Evolutionary conservation across 2,797 vertebrate species (phyloP), one percentile per base, ranked within the genome.

Genomic region (Cirrhinus molitorella): DNA sequence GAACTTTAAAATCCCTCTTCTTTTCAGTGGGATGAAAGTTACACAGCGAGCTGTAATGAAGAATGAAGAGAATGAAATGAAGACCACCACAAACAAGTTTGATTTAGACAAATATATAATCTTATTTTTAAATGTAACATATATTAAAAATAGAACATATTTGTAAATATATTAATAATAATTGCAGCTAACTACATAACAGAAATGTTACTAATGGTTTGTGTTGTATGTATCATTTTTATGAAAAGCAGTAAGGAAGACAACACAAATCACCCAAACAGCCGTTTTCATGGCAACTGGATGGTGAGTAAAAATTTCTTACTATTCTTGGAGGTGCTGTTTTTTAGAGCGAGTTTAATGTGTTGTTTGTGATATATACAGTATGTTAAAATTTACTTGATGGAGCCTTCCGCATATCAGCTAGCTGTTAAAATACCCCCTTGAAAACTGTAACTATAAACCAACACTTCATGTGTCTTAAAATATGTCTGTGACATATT

Each of bases 231-330:
- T 31, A 0, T 59, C 5, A 13, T 63, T 63, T n/a, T 63, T 31
- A 47, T 49, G 75, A 25, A 45, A 49, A 65, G 1, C 40, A 65
- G 40, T 21, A 14, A 49, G 61, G 57, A 21, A 78, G 57, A 31
- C 25, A 49, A 11, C 53, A 0, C 78, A 40, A 59, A 25, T 0
- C 31, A 16, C n/a, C 66, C 87, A 11, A 1, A 2, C 31, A 74
- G 47, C 68, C 63, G 71, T 55, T 13, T 90, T 0, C 92, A 92
- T 76, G 88, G 84, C 17, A 94, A 94, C 81, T 25, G 78, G n/a
- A 73, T 83, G 90, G 94, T 94, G 80, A 53, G 88, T 86, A 17
- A 19, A 0, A 37, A 31, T 49, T 51, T 40, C 37, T 40, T 8
- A 40, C 37, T 9, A 8, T n/a, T 57, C 21, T 11, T 57, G 23